Conservation (phyloP, 2,797 vertebrate species). For the Stomatorhinus walkeri region DNA sequence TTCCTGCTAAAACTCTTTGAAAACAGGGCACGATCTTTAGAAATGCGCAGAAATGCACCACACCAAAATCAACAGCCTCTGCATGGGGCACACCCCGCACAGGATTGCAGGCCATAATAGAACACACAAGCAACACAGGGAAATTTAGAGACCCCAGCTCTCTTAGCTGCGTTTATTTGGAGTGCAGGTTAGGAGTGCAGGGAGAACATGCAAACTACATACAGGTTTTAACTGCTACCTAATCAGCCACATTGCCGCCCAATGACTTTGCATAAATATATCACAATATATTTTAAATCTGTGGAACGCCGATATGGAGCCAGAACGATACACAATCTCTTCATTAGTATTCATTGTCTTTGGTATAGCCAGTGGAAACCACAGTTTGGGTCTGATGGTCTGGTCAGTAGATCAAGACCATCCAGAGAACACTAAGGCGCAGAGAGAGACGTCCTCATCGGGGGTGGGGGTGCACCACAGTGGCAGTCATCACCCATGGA, state of each 20-base stretch:
- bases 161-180: background rate
- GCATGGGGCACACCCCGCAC: background rate
- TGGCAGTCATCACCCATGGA: background rate
- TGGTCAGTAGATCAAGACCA: background rate
- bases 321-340: background rate
- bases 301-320: background rate
- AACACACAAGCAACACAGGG: background rate
- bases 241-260: background rate
- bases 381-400: background rate
- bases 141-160: background rate
- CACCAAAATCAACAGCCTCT: background rate
- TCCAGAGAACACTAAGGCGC: background rate
- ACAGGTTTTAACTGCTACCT: background rate
- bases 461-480: background rate
- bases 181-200: background rate
- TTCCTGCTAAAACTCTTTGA: background rate
- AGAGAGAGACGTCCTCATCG: background rate
- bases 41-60: background rate
- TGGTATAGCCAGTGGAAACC: background rate
- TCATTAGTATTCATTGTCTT: conserved; percentile 5
- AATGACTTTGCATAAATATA: background rate
- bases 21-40: background rate
- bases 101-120: background rate
- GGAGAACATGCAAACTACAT: background rate
- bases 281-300: background rate